Evolutionary conservation across 2,888 invertebrate genomes (phyloP).

Genomic region (Lithodes maja): DNA sequence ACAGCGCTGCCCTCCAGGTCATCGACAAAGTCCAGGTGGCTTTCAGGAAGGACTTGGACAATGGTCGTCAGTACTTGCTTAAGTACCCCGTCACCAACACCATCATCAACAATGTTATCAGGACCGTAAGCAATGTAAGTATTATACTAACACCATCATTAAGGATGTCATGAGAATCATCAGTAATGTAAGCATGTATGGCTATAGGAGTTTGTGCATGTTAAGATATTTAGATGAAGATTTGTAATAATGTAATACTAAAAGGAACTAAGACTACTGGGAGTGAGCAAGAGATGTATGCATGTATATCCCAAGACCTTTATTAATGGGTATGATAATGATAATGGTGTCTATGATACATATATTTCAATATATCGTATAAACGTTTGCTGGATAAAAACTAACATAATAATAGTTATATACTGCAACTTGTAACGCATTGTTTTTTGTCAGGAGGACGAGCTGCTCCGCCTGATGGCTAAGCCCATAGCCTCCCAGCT

Average conservation of each 20-base stretch:
- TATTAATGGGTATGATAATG: too few species aligned
- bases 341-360: too few species aligned
- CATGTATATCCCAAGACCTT: too few species aligned
- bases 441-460: neutral
- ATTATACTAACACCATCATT: neutral
- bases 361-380: too few species aligned
- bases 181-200: neutral
- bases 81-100: neutral
- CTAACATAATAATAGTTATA: too few species aligned
- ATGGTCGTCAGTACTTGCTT: neutral
- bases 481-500: neutral
- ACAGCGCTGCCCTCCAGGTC: conserved; percentile 18
- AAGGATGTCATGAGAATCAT: neutral
- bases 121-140: neutral
- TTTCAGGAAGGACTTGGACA: conserved; percentile 11
- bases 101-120: neutral
- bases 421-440: neutral
- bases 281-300: too few species aligned
- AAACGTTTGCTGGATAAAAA: neutral
- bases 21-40: conserved; percentile 13
- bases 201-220: too few species aligned
- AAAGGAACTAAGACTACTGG: too few species aligned
- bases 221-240: too few species aligned
- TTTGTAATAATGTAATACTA: too few species aligned
- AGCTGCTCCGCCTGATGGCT: neutral